A percentile compares a stretch with the other conserved stretches of the same genome.
Conservation (phyloP, 2,113 vertebrate genomes). For the Platichthys flesus region DNA sequence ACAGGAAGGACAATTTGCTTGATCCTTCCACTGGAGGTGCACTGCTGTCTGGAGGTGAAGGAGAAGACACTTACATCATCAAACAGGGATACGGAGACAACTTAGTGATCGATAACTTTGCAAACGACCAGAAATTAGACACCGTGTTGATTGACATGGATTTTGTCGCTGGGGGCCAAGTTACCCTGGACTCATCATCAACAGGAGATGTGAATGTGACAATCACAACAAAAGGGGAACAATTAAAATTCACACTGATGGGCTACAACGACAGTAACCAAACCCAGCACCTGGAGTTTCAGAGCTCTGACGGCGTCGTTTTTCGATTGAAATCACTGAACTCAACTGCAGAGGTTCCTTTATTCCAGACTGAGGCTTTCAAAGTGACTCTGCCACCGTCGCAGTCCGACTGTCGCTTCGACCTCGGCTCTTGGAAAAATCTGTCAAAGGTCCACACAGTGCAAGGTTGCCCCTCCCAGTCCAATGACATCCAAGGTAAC, state of each 20-base stretch:
- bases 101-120: conserved; percentile 53
- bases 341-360: fast-evolving
- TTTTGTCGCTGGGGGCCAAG: conserved; percentile 33
- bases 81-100: conserved; percentile 44
- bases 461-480: conserved; percentile 52
- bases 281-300: conserved; percentile 59
- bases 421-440: conserved; percentile 48
- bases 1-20: conserved; percentile 49
- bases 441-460: conserved; percentile 61
- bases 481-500: conserved; percentile 60
- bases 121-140: conserved; percentile 44
- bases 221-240: conserved; percentile 16
- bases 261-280: conserved; percentile 6
- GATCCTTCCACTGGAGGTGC: conserved; percentile 59
- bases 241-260: conserved; percentile 3
- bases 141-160: conserved; percentile 61
- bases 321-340: conserved; percentile 42
- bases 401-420: conserved; percentile 45
- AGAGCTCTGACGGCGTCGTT: conserved; percentile 58
- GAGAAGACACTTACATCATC: conserved; percentile 60
- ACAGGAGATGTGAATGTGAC: conserved; percentile 1
- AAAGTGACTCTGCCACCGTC: conserved; percentile 55
- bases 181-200: not conserved
- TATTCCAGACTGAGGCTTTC: conserved; percentile 46
- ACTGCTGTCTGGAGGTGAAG: conserved; percentile 51